Percentiles rank a stretch among this genome's conserved stretches.
Conservation (phyloP, 2,888 invertebrate genomes). For the Pyrgus malvae region DNA sequence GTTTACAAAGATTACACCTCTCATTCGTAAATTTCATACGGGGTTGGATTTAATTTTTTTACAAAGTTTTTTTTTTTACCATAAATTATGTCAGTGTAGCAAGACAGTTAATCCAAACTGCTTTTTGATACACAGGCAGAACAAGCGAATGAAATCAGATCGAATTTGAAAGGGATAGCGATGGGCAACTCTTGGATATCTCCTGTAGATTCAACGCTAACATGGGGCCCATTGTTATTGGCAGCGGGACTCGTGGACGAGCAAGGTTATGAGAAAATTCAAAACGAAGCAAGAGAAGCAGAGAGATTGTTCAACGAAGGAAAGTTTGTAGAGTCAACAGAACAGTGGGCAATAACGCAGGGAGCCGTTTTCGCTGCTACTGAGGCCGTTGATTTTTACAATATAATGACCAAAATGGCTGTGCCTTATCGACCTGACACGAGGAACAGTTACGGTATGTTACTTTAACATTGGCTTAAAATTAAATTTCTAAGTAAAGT, state of each 20-base stretch:
- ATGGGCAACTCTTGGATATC: constrained; percentile 96
- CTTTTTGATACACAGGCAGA: too few species aligned
- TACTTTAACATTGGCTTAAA: too few species aligned
- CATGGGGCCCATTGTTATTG: constrained; percentile 91
- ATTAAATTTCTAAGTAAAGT: too few species aligned
- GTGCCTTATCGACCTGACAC: constrained; percentile 41
- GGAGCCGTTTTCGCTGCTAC: constrained; percentile 83
- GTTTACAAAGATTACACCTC: too few species aligned
- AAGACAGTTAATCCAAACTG: too few species aligned
- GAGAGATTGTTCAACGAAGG: constrained; percentile 80
- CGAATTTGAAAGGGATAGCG: constrained; percentile 89
- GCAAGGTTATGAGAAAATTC: constrained; percentile 82
- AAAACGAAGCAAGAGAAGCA: constrained; percentile 78
- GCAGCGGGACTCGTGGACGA: constrained; percentile 88
- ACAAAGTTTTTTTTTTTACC: too few species aligned
- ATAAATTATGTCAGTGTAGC: too few species aligned
- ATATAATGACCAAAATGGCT: constrained; percentile 84
- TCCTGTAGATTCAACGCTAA: constrained; percentile 90
- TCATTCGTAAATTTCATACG: too few species aligned
- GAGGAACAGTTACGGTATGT: constrained; percentile 45
- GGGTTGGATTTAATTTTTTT: too few species aligned
- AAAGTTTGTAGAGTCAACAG: constrained; percentile 82
- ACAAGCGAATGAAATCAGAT: constrained; percentile 80
- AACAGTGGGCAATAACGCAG: constrained; percentile 85
- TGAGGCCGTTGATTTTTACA: constrained; percentile 89